Conservation (phyloP, 1,140 invertebrate genomes). For the Macrosteles quadrilineatus region DNA sequence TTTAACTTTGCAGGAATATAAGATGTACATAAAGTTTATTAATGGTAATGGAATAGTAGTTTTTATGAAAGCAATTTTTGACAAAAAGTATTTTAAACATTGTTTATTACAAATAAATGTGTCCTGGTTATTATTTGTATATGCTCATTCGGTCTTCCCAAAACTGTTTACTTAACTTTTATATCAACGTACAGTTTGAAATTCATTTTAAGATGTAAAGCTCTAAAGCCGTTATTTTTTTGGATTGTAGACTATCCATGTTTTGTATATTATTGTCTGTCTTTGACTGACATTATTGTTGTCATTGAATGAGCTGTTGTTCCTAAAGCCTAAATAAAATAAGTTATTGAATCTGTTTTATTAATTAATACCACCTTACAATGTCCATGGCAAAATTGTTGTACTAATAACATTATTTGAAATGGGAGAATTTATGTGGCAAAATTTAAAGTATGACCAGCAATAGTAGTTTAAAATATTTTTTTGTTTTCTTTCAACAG, state of each 20-base stretch:
- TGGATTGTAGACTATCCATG: neutral
- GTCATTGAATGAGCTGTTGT: conserved; percentile 26
- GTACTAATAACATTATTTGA: too few species aligned
- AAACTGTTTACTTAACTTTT: conserved; percentile 13
- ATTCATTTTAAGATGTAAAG: neutral
- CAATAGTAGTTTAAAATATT: too few species aligned
- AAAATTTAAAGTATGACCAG: too few species aligned
- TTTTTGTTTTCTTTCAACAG: too few species aligned
- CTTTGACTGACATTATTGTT: conserved; percentile 4
- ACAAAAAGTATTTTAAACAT: neutral
- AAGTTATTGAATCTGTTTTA: conserved; percentile 12
- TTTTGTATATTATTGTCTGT: conserved; percentile 11
- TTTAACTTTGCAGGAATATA: too few species aligned
- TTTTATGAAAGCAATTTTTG: too few species aligned
- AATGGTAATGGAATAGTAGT: too few species aligned
- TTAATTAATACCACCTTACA: neutral
- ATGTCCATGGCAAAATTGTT: too few species aligned
- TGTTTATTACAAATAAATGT: neutral
- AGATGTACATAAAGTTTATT: too few species aligned
- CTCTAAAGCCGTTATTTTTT: neutral
- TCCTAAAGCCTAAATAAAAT: conserved; percentile 27
- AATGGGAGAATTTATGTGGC: too few species aligned
- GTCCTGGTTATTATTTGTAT: neutral
- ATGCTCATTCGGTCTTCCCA: conserved; percentile 22
- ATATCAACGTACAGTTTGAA: neutral